Base-by-base conservation (phyloP, 2,113 vertebrate species). In the Gambusia affinis region DNA sequence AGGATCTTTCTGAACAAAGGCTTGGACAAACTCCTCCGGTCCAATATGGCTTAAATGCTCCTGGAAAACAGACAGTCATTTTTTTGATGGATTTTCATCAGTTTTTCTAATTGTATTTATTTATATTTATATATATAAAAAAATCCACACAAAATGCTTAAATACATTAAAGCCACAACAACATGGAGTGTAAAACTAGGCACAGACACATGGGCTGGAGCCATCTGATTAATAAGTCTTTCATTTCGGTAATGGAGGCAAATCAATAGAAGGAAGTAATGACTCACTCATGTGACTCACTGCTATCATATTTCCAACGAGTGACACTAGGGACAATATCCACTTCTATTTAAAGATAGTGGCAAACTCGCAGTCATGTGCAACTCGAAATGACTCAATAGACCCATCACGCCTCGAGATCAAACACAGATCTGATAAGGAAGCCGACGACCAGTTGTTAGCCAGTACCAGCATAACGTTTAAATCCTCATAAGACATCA, bases 21-120 rank as follows among this genome's bases (percentile, higher is more conserved):
- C 97, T 77, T 98, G 97, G 79, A 99, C 95, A 90, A 99, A 98
- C 86, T 99, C 97, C 89, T 99, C 97, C 0, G 97, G 97, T 42
- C 96, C 97, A 22, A 99, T 99, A 67, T 97, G 96, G 88, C 95
- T 96, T 76, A 99, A 93, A 74, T 97, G 95, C 88, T 99, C 98
- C 98, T 99, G 85, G 69, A 85, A 86, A 75, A 80, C 64, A 83
- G 39, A 82, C 30, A 79, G 27, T 62, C 24, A 61, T 51, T 24
- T 47, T 42, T 78, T 22, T 27, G 27, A 51, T 54, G 14, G 29
- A 24, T 69, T 30, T 11, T 47, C 27, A 65, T 37, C 24, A n/a
- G 3, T 51, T 70, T 35, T 44, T 57, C 51, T 5, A 19, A 47
- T 47, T 47, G 14, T 19, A 42, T 42, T 42, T 42, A 37, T 37